These are phyloP conservation scores for Desmodus rotundus DNA, from an alignment of 2,113 vertebrate species.

Conservation along the genomic window DNA sequence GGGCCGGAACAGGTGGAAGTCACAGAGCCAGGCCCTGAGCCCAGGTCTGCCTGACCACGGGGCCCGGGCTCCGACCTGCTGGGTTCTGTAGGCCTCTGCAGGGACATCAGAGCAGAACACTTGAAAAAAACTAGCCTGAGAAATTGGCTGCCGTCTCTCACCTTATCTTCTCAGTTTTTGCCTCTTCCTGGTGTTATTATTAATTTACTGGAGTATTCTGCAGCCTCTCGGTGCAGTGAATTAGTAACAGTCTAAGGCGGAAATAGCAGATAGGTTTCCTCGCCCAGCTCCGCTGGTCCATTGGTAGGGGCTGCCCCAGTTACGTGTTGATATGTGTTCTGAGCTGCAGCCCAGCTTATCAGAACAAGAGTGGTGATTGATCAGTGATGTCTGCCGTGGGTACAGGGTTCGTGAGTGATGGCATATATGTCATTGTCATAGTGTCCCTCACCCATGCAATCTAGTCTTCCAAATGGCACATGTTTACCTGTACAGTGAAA, in stretches of 20 bases:
- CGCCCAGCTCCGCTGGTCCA: not conserved
- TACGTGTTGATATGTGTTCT: not conserved
- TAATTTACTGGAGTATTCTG: not conserved
- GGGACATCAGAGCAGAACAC: not conserved
- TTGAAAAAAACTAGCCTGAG: not conserved
- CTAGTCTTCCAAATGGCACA: not conserved
- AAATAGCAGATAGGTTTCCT: not conserved
- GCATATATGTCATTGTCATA: not conserved
- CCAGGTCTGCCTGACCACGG: not conserved
- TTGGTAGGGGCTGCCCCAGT: not conserved
- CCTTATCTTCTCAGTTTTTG: not conserved
- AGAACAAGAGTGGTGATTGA: not conserved
- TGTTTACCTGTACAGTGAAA: not conserved
- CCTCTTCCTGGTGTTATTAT: not conserved
- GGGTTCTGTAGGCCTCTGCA: not conserved
- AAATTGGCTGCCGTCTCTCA: not conserved
- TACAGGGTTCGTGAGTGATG: not conserved
- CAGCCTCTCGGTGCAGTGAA: not conserved
- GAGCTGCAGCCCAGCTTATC: not conserved
- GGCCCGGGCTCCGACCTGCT: accelerated
- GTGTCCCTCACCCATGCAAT: not conserved
- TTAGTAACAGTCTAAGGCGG: not conserved
- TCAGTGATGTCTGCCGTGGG: not conserved
- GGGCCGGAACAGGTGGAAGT: not conserved
- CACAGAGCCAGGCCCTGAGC: not conserved